Evolutionary conservation across 2,888 invertebrate species (phyloP).

Genomic region (Listrodromus nycthemerus): DNA sequence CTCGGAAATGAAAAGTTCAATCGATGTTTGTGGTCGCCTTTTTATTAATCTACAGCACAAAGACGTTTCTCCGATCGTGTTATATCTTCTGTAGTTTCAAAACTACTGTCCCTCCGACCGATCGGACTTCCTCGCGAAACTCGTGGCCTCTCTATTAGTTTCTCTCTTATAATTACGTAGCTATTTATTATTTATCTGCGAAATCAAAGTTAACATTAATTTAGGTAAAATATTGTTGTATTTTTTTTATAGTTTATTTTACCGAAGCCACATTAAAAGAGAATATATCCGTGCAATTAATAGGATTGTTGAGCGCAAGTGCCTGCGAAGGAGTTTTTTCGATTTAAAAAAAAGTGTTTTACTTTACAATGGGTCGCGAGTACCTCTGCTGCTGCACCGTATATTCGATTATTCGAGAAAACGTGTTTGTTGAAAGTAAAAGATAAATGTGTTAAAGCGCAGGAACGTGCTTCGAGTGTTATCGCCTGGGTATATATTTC

Average conservation of each 20-base stretch:
- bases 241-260: conserved; percentile 53
- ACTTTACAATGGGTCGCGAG: conserved; percentile 24
- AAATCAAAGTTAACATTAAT: conserved; percentile 56
- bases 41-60: conserved; percentile 62
- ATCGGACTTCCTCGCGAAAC: not conserved
- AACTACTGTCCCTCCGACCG: conserved; percentile 27
- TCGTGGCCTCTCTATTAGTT: conserved; percentile 56
- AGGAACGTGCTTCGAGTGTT: conserved; percentile 33
- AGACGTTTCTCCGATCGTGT: conserved; percentile 62
- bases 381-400: conserved; percentile 16
- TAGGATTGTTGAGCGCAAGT: conserved; percentile 63
- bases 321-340: conserved; percentile 60
- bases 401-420: conserved; percentile 30
- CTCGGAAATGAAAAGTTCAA: conserved; percentile 50
- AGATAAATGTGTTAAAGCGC: conserved; percentile 13
- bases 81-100: conserved; percentile 48
- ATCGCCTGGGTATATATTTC: conserved; percentile 41
- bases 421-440: conserved; percentile 44
- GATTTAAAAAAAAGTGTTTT: conserved; percentile 17
- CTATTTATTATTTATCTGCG: conserved; percentile 73
- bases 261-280: conserved; percentile 38
- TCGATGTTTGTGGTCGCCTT: conserved; percentile 61
- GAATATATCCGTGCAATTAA: conserved; percentile 48
- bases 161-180: conserved; percentile 64
- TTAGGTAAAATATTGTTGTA: conserved; percentile 29